These are phyloP conservation scores for Silvanus unidentatus DNA, from an alignment of 2,888 invertebrate genomes.

Conservation along the genomic window DNA sequence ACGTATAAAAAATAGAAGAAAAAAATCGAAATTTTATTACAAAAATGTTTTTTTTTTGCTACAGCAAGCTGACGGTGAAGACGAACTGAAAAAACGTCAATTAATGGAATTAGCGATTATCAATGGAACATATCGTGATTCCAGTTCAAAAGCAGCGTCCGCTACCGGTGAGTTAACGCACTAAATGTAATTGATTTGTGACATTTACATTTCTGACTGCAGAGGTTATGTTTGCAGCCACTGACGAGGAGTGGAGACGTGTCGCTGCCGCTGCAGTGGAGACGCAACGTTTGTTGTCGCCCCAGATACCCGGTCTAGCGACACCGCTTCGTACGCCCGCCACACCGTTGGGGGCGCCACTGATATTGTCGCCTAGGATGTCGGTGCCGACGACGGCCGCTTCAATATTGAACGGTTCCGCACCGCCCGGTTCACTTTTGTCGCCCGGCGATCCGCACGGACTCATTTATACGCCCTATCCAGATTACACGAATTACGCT, in stretches of 20 bases:
- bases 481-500: conserved; percentile 87
- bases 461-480: conserved; percentile 83
- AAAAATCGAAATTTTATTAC: not conserved
- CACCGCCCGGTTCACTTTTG: conserved; percentile 59
- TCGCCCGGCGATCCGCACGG: conserved; percentile 68
- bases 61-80: conserved; percentile 98
- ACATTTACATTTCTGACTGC: not conserved
- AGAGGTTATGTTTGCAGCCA: conserved; percentile 42
- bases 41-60: conserved; percentile 23
- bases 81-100: conserved; percentile 98
- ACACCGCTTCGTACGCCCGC: conserved; percentile 57
- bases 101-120: conserved; percentile 99
- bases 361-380: conserved; percentile 88
- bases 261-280: conserved; percentile 75
- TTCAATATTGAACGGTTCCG: conserved; percentile 59
- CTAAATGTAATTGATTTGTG: not conserved
- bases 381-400: conserved; percentile 75
- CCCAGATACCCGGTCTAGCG: conserved; percentile 59
- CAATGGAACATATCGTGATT: conserved; percentile 98
- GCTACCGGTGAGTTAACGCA: conserved; percentile 63
- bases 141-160: conserved; percentile 80
- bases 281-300: conserved; percentile 66
- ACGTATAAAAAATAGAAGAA: conserved; percentile 45
- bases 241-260: conserved; percentile 77
- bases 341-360: conserved; percentile 83